phyloP scores from a whole-genome alignment of 2,888 invertebrate species.

The Drosophila acutilabella region DNA sequence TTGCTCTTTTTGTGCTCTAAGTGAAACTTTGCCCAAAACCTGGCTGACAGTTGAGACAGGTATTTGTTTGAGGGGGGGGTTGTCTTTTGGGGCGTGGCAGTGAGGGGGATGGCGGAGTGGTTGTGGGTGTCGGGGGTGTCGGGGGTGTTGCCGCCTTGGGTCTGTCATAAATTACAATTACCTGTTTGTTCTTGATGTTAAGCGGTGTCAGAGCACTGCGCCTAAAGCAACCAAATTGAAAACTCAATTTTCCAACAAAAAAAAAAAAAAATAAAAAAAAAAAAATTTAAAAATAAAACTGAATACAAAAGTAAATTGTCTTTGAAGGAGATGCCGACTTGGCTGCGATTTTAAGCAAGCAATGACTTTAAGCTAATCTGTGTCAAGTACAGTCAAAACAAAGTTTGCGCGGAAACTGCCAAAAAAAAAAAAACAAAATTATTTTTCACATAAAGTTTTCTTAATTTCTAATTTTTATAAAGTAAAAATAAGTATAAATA shows the following conservation, averaged over 20 bases:
- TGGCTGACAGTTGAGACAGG: slow-evolving; percentile 35
- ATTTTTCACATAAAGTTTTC: no score
- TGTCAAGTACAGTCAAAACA: no score
- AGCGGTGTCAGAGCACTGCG: slow-evolving; percentile 32
- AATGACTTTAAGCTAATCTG: no score
- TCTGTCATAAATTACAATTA: slow-evolving; percentile 63
- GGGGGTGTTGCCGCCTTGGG: slow-evolving; percentile 3
- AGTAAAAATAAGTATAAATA: no score
- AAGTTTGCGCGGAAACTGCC: no score
- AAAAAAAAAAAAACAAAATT: no score
- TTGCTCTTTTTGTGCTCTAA: slow-evolving; percentile 26
- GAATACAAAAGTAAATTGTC: background rate
- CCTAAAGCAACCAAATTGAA: slow-evolving; percentile 39
- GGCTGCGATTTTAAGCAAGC: background rate
- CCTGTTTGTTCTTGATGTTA: slow-evolving; percentile 40
- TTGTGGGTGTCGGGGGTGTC: background rate
- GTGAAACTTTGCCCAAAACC: slow-evolving; percentile 47
- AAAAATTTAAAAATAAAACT: background rate
- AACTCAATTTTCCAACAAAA: slow-evolving; percentile 28
- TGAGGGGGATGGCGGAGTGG: background rate
- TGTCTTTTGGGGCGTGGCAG: background rate
- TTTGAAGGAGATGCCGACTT: background rate
- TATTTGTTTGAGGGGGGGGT: slow-evolving; percentile 8
- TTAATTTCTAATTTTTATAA: no score
- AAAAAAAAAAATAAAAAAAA: background rate